A percentile compares a stretch with the other conserved stretches of the same genome.
Evolutionary conservation across 2,113 vertebrate genomes (phyloP).

Genomic region (Anolis sagrei): DNA sequence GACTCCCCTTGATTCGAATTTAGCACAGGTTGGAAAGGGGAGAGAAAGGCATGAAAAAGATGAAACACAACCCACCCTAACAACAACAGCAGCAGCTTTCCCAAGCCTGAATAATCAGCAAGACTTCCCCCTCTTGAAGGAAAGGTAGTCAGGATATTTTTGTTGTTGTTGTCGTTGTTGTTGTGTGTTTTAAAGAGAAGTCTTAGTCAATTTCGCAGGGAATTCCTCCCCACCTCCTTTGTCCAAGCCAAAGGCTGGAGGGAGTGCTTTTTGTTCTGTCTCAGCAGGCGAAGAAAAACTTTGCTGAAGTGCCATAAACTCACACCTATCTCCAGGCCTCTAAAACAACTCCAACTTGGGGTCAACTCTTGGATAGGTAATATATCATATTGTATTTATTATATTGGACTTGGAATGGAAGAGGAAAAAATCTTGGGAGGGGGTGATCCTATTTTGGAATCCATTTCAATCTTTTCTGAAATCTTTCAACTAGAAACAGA

Average conservation of each 20-base stretch:
- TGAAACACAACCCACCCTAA: too few species aligned
- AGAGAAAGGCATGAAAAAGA: conserved; percentile 56
- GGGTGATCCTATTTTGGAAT: neutral
- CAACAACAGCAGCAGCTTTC: too few species aligned
- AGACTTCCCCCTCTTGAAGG: conserved; percentile 79
- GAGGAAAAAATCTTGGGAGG: too few species aligned
- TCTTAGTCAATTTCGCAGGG: conserved; percentile 79
- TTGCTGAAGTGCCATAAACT: conserved; percentile 84
- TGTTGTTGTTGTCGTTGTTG: neutral
- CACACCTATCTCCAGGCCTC: conserved; percentile 80
- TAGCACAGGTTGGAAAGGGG: neutral
- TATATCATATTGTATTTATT: neutral
- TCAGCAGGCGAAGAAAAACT: conserved; percentile 85
- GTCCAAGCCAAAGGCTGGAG: conserved; percentile 77
- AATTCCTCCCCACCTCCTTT: conserved; percentile 80
- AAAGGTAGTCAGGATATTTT: too few species aligned
- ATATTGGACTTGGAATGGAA: fast-evolving
- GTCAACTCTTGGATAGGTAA: conserved; percentile 44
- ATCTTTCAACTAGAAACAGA: too few species aligned
- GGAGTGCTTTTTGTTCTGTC: conserved; percentile 86
- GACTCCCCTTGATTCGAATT: too few species aligned
- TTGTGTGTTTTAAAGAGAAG: conserved; percentile 57
- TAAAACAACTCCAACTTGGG: conserved; percentile 80
- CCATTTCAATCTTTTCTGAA: neutral
- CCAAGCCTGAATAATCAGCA: conserved; percentile 38